Base-by-base conservation (phyloP, 2,113 vertebrate genomes). In the Bubo scandiacus region DNA sequence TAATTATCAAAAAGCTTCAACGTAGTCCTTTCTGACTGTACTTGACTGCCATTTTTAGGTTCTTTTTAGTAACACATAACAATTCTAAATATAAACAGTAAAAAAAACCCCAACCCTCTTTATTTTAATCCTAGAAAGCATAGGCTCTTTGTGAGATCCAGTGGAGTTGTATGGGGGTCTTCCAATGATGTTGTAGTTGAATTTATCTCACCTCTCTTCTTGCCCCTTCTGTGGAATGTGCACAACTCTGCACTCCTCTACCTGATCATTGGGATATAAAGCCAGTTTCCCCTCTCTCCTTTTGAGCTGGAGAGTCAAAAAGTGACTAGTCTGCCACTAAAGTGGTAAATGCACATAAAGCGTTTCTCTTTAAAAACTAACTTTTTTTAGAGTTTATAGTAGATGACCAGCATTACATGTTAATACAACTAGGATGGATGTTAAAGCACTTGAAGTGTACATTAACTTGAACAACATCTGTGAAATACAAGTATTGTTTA, bases 31-130 rank as follows among this genome's bases (percentile, higher is more conserved):
- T 29, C 49, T 73, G 18, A n/a, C 19, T 55, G 36, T 51, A 47
- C 16, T n/a, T 54, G 27, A 6, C 15, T 83, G 12, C 16, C 9
- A 26, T 63, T 68, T 83, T 73, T 38, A 43, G 16, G 45, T 47
- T 47, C 43, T 43, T 47, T 47, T 92, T 61, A 92, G 82, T 52
- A 86, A 36, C 20, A 66, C 3, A 15, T 47, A 75, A 38, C 34
- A 29, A 63, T 19, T 42, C 15, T 75, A 80, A 55, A 68, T 88
- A 78, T 40, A 79, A 54, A 70, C 1, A 1, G 22, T 47, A 45
- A 45, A 65, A 65, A 80, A 65, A 9, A 0, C 0, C 5, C 2
- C 13, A 59, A 27, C 5, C 3, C 6, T 77, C 40, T 68, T 40
- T 15, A 42, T 43, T 38, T 13, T 26, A 72, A 47, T 38, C 67